phyloP scores from a whole-genome alignment of 2,113 vertebrate genomes.

The Nothobranchius furzeri region DNA sequence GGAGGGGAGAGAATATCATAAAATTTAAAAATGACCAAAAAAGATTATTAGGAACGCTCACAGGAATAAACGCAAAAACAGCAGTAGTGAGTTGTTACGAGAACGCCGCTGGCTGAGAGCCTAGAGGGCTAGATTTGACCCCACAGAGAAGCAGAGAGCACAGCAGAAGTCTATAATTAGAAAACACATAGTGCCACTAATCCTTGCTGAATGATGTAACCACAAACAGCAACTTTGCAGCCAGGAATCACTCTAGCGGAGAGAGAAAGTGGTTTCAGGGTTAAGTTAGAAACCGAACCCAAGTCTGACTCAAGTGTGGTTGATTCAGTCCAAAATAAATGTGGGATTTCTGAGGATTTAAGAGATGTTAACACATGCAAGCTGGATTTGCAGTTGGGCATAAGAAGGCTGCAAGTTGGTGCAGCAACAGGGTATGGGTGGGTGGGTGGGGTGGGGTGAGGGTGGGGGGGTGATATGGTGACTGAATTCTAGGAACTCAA shows the following conservation, averaged over 20 bases:
- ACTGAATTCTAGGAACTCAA: neutral
- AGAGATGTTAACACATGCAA: constrained; percentile 19
- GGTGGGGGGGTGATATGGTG: neutral
- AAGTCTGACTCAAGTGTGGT: constrained; percentile 16
- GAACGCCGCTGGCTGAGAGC: constrained; percentile 37
- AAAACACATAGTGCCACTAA: constrained; percentile 68
- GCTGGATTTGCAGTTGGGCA: constrained; percentile 5
- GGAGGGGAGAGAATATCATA: neutral
- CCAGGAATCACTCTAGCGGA: constrained; percentile 24
- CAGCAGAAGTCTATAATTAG: constrained; percentile 70
- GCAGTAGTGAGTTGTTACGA: constrained; percentile 23
- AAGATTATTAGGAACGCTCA: constrained; percentile 4
- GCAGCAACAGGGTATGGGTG: neutral
- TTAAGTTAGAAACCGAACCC: neutral
- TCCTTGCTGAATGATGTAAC: constrained; percentile 64
- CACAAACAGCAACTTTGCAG: constrained; percentile 53
- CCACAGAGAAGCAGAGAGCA: constrained; percentile 39
- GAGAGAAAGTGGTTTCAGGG: constrained; percentile 6
- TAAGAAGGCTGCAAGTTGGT: neutral
- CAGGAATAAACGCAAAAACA: constrained; percentile 26
- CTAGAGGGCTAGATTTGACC: constrained; percentile 53
- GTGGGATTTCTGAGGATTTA: constrained; percentile 29
- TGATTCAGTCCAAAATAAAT: constrained; percentile 29
- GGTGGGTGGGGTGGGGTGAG: too few relatives aligned
- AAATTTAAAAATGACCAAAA: neutral